These are phyloP conservation scores for Chouioia cunea DNA, from an alignment of 2,888 invertebrate species.

Conservation along the genomic window DNA sequence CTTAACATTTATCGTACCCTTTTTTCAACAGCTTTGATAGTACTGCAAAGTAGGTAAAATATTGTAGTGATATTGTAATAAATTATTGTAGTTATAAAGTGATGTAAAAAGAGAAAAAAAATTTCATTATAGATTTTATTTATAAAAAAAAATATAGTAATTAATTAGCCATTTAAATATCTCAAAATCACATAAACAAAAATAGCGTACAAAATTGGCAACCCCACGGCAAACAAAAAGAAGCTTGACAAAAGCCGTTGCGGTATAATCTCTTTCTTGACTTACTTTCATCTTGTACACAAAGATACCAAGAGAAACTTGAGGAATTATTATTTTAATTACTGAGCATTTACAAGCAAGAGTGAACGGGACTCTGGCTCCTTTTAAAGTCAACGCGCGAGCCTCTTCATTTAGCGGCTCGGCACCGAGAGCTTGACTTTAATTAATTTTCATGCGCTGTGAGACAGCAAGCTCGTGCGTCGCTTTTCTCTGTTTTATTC, in stretches of 20 bases:
- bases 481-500: constrained; percentile 19
- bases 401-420: constrained; percentile 41
- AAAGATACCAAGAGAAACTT: not conserved
- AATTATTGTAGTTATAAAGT: not conserved
- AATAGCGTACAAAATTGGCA: too few relatives aligned
- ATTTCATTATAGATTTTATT: too few relatives aligned
- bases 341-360: constrained; percentile 28
- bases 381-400: constrained; percentile 26
- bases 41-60: too few relatives aligned
- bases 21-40: too few relatives aligned
- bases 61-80: not conserved
- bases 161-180: too few relatives aligned
- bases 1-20: too few relatives aligned
- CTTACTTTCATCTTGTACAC: constrained; percentile 29
- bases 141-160: too few relatives aligned
- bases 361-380: not conserved
- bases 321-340: constrained; percentile 48
- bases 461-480: not conserved
- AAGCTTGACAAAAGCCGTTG: not conserved
- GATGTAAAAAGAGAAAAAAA: too few relatives aligned
- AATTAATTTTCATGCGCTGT: constrained; percentile 45
- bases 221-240: not conserved
- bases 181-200: too few relatives aligned
- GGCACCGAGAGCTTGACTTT: constrained; percentile 23
- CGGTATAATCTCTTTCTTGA: not conserved